Evolutionary conservation across 2,888 invertebrate species (phyloP).

Genomic region (Hylaea fasciaria): DNA sequence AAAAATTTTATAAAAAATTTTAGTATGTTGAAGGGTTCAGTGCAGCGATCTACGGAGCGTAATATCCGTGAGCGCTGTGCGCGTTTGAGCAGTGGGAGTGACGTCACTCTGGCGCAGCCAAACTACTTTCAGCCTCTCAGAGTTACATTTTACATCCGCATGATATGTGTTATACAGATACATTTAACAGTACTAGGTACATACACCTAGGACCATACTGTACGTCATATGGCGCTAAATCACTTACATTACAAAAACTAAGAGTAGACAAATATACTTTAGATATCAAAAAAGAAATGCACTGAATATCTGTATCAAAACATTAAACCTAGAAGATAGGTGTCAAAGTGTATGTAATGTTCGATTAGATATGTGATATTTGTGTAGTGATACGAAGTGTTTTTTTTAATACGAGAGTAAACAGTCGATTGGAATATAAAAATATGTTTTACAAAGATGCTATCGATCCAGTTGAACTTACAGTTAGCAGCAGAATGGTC

Average conservation of each 20-base stretch:
- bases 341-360: conserved; percentile 65
- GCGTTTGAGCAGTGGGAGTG: conserved; percentile 61
- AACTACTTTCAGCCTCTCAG: conserved; percentile 74
- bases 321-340: conserved; percentile 71
- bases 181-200: conserved; percentile 77
- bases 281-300: conserved; percentile 77
- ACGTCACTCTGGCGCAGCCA: conserved; percentile 61
- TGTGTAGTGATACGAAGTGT: conserved; percentile 76
- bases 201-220: conserved; percentile 75
- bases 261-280: conserved; percentile 73
- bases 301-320: conserved; percentile 83
- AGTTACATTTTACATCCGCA: conserved; percentile 73
- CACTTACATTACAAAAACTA: conserved; percentile 73
- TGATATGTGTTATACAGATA: conserved; percentile 83
- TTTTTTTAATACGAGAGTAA: too few relatives aligned
- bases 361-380: conserved; percentile 82
- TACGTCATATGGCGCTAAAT: conserved; percentile 76
- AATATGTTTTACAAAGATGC: conserved; percentile 72
- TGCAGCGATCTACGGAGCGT: conserved; percentile 46
- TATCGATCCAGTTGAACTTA: conserved; percentile 56
- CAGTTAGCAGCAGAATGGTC: conserved; percentile 58
- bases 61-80: conserved; percentile 55
- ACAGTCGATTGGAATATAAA: conserved; percentile 73
- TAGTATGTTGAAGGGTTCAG: conserved; percentile 64
- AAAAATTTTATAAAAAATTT: conserved; percentile 75